phyloP scores from a whole-genome alignment of 2,888 invertebrate species.

The Eremobia ochroleuca region DNA sequence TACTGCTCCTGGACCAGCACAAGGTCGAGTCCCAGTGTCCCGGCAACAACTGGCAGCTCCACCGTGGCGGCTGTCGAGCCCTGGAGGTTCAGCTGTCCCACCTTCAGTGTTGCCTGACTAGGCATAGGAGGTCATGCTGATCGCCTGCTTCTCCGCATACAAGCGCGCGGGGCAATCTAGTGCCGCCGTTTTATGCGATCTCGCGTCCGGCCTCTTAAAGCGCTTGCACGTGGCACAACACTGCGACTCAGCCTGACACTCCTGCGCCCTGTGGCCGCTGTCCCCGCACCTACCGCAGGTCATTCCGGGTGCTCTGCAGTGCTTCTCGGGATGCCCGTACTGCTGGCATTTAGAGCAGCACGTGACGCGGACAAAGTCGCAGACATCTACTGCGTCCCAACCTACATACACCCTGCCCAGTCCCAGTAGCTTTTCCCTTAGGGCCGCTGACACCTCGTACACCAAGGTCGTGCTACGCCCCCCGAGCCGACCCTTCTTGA shows the following conservation, averaged over 20 bases:
- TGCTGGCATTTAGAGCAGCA: conserved; percentile 71
- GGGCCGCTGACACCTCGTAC: background rate
- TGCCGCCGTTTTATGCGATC: conserved; percentile 49
- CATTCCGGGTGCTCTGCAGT: conserved; percentile 19
- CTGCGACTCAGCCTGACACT: conserved; percentile 12
- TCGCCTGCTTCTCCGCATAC: conserved; percentile 48
- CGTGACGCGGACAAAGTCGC: conserved; percentile 47
- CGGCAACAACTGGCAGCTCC: conserved; percentile 54
- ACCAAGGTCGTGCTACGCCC: conserved; percentile 14
- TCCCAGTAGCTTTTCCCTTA: conserved; percentile 12
- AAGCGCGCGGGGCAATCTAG: conserved; percentile 49
- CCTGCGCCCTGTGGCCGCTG: conserved; percentile 29
- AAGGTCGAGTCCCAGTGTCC: conserved; percentile 49
- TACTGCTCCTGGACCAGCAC: conserved; percentile 67
- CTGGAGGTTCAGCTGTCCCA: conserved; percentile 64
- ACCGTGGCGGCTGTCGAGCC: conserved; percentile 54
- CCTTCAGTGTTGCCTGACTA: background rate
- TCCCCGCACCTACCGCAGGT: conserved; percentile 63
- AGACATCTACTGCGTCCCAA: conserved; percentile 45
- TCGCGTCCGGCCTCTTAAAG: conserved; percentile 41
- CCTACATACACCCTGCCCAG: conserved; percentile 42
- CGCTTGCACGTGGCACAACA: conserved; percentile 65
- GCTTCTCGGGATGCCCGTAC: conserved; percentile 66
- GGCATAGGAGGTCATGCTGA: conserved; percentile 40
- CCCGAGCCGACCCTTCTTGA: conserved; percentile 8